Base-by-base conservation (phyloP, 2,113 vertebrate species). In the Nesospiza acunhae region DNA sequence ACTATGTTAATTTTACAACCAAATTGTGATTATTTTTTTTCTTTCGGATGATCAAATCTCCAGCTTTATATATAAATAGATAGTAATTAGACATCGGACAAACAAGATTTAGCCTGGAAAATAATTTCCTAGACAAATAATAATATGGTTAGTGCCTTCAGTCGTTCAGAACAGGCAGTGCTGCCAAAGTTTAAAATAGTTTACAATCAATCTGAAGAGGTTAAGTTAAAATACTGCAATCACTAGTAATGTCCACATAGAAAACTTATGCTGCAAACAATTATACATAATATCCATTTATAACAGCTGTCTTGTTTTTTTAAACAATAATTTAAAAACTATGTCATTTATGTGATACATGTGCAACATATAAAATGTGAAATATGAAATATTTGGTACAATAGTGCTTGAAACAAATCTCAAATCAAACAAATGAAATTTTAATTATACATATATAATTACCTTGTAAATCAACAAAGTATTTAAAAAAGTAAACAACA, bases 401-500 rank as follows among this genome's bases (percentile, higher is more conserved):
- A 98, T 98, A 98, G 98, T 98, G 98, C 98, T 98, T 98, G 97
- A 98, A 98, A 98, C 97, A 98, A 98, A 98, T 97, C 96, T 98
- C 97, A 97, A 98, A 98, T 98, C 98, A 98, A 98, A 98, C 97
- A 97, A 98, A 97, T 96, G 97, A 98, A 98, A 97, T 97, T 95
- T 98, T 98, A 98, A 98, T 98, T 97, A 97, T 97, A 98, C 98
- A 98, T 97, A 98, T 98, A 98, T 96, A 96, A 97, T 98, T 97
- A 98, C 97, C 97, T 98, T 98, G 97, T 98, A 98, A 98, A 98
- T 98, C 97, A 98, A 98, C 97, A 96, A 97, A 98, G 97, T 98
- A 98, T 98, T 98, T 98, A 98, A 98, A 98, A 98, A 98, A 98
- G 98, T 98, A 98, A 98, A 98, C 98, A 98, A 98, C 98, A 98